Evolutionary conservation across 2,888 invertebrate genomes (phyloP).

Genomic region (Epinotia bilunana): DNA sequence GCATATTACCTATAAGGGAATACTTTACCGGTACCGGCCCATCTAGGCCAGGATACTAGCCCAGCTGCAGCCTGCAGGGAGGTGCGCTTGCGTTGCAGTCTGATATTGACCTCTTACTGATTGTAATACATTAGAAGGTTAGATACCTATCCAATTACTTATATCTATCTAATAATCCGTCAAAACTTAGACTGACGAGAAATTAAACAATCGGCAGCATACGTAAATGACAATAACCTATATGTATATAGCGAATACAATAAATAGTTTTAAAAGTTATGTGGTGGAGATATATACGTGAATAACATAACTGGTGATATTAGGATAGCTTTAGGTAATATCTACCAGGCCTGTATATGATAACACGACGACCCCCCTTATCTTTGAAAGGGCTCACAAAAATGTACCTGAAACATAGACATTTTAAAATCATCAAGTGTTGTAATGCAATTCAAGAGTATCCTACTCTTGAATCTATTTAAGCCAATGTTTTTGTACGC

Average conservation of each 20-base stretch:
- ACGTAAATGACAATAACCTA: conserved; percentile 11
- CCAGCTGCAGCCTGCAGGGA: too few species aligned
- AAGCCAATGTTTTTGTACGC: too few species aligned
- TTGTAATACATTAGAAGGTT: neutral
- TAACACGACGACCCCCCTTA: conserved; percentile 88
- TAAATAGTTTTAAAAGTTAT: conserved; percentile 19
- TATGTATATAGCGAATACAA: too few species aligned
- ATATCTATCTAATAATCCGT: neutral
- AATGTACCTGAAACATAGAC: conserved; percentile 85
- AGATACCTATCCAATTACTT: too few species aligned
- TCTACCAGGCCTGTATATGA: conserved; percentile 91
- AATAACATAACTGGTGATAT: conserved; percentile 52
- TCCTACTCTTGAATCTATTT: too few species aligned
- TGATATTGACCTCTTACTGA: neutral
- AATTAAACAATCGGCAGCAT: neutral
- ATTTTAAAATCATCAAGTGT: too few species aligned
- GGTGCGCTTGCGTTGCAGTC: neutral
- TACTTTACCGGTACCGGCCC: neutral
- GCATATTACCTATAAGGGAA: neutral
- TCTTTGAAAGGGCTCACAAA: conserved; percentile 92
- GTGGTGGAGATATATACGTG: conserved; percentile 42
- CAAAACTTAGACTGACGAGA: neutral
- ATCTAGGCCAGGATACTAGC: neutral
- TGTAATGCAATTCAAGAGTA: too few species aligned
- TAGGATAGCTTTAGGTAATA: conserved; percentile 57